Evolutionary conservation across 2,113 vertebrate genomes (phyloP), one percentile per base, ranked within the genome.

Genomic region (Thymallus thymallus): DNA sequence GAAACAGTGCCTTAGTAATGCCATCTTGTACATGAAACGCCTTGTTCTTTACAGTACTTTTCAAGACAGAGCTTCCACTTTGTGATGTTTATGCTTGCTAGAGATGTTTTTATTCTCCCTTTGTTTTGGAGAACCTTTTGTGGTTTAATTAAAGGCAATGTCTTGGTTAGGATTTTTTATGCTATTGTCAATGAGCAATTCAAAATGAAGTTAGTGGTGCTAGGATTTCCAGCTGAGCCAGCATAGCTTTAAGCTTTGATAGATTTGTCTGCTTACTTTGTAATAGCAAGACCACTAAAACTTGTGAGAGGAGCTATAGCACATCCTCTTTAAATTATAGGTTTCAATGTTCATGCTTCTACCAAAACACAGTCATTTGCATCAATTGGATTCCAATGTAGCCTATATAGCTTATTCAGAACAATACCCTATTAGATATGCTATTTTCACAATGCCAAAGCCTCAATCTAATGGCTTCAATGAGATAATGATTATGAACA

Each of bases 91-190:
- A 41, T 41, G 9, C 35, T 41, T 41, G 35, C 35, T 9, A 41
- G 35, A 41, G 35, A 41, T 9, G 2, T 41, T 41, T 41, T 41
- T 41, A 41, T 41, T 41, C 9, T 10, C 35, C 35, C 35, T 41
- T 41, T 41, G 77, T 79, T 79, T 78, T 46, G 1, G 3, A 48
- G 79, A 73, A 80, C 84, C 75, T 56, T 77, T 76, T 85, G 61
- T 30, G 78, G 76, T 86, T 77, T 87, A 85, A 82, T 88, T 82
- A 88, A 79, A 76, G 30, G 23, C 73, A 64, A 71, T 48, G 72
- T 83, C 78, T 82, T 80, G 81, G 73, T 85, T 69, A 14, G 74
- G 73, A 78, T 83, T 85, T 82, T 80, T 75, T 81, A 79, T 79
- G 77, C 79, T 80, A 60, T 83, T 81, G 81, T 81, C 35, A 41